A percentile compares a stretch with the other conserved stretches of the same genome.
Evolutionary conservation across 2,113 vertebrate species (phyloP).

Genomic region (Carlito syrichta): DNA sequence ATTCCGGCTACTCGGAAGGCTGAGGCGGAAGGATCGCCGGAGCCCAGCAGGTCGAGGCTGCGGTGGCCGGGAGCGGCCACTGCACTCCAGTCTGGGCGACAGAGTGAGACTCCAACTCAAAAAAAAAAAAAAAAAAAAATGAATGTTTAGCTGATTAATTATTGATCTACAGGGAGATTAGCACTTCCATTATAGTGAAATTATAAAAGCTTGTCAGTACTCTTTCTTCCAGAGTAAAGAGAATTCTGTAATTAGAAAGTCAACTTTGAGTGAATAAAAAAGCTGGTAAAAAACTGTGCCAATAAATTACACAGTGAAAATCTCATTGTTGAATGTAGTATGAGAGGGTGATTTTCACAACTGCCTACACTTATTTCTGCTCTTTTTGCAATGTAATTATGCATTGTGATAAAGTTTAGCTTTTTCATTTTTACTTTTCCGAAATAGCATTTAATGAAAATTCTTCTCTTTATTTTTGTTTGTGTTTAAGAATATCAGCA

Average conservation of each 20-base stretch:
- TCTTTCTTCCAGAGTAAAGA: neutral
- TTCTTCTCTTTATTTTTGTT: neutral
- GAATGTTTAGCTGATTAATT: neutral
- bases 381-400: neutral
- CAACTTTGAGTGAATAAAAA: neutral
- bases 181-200: neutral
- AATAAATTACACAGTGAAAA: neutral
- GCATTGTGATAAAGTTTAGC: neutral
- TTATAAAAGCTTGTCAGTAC: neutral
- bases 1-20: no score
- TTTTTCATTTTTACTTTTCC: neutral
- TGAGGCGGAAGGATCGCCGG: no score
- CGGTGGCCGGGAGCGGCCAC: no score
- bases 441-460: neutral
- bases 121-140: no score
- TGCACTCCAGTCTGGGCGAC: no score
- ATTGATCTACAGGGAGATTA: neutral
- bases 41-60: no score
- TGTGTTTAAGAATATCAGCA: neutral
- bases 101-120: no score
- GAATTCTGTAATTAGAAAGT: neutral
- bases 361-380: neutral
- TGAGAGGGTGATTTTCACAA: neutral
- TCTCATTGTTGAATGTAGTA: neutral
- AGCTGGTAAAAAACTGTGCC: neutral